These are phyloP conservation scores for Papilio aristodemus DNA, from an alignment of 1,140 invertebrate genomes.

Conservation along the genomic window DNA sequence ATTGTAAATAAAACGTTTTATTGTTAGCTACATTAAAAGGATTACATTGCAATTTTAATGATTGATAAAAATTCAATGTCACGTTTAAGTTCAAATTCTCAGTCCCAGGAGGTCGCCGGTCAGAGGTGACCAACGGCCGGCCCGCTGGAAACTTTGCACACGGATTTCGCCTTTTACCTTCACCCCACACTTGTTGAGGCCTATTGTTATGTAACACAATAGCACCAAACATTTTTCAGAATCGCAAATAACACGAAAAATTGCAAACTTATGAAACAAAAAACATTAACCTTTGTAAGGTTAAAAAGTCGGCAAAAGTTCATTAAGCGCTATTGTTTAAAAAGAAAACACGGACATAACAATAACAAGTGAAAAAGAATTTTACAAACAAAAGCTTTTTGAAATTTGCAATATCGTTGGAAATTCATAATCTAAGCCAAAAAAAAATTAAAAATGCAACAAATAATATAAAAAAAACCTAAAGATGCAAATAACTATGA, in stretches of 20 bases:
- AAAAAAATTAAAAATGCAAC: background rate
- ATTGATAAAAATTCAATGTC: constrained; percentile 50
- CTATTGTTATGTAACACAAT: constrained; percentile 36
- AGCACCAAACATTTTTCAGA: constrained; percentile 29
- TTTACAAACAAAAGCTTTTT: constrained; percentile 12
- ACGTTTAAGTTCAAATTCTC: constrained; percentile 54
- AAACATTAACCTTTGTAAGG: constrained; percentile 23
- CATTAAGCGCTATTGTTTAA: background rate
- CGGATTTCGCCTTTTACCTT: constrained; percentile 35
- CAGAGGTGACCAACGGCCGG: constrained; percentile 75
- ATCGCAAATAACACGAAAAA: constrained; percentile 29
- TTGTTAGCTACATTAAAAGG: background rate
- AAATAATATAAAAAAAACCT: constrained; percentile 9
- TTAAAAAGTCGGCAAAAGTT: constrained; percentile 17
- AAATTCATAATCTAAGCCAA: background rate
- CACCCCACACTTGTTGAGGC: constrained; percentile 45
- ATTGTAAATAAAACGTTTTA: constrained; percentile 1
- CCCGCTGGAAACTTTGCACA: constrained; percentile 45
- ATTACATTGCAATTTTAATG: constrained; percentile 10
- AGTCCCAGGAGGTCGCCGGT: constrained; percentile 60
- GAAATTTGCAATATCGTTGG: background rate
- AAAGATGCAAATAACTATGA: constrained; percentile 27
- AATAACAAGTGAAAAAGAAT: background rate
- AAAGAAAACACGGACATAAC: background rate
- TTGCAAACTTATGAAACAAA: background rate